phyloP scores from a whole-genome alignment of 2,888 invertebrate genomes.

The Limenitis camilla region DNA sequence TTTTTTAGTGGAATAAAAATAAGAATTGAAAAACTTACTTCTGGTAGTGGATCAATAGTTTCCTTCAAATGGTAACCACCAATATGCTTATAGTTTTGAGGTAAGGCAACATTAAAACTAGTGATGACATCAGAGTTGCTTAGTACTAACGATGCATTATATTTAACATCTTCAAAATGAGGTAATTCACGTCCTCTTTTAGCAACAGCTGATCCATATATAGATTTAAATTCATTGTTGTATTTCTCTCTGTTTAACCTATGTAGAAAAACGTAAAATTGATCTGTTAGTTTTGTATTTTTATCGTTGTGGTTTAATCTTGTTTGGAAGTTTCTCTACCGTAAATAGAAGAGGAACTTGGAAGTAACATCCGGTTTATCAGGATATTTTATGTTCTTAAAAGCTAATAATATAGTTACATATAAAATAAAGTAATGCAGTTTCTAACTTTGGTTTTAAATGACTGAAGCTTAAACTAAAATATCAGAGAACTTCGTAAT shows the following conservation, averaged over 20 bases:
- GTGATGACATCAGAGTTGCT: conserved; percentile 34
- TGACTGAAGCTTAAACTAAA: too few relatives aligned
- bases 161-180: conserved; percentile 27
- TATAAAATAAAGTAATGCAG: too few relatives aligned
- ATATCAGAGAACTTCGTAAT: conserved; percentile 7
- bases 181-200: conserved; percentile 29
- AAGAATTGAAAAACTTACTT: conserved; percentile 28
- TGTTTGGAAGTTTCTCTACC: too few relatives aligned
- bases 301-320: too few relatives aligned
- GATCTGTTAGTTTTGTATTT: background rate
- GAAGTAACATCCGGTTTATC: too few relatives aligned
- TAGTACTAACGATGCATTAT: conserved; percentile 39
- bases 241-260: background rate
- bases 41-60: conserved; percentile 35
- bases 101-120: conserved; percentile 35
- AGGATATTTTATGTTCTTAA: too few relatives aligned
- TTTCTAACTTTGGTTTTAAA: too few relatives aligned
- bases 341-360: too few relatives aligned
- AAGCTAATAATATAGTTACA: too few relatives aligned
- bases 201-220: conserved; percentile 18
- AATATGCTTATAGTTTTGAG: conserved; percentile 42
- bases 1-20: too few relatives aligned
- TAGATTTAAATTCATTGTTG: conserved; percentile 10
- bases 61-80: conserved; percentile 52
- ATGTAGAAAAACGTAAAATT: background rate